phyloP scores from a whole-genome alignment of 2,888 invertebrate species.

The Uloborus plumipes region DNA sequence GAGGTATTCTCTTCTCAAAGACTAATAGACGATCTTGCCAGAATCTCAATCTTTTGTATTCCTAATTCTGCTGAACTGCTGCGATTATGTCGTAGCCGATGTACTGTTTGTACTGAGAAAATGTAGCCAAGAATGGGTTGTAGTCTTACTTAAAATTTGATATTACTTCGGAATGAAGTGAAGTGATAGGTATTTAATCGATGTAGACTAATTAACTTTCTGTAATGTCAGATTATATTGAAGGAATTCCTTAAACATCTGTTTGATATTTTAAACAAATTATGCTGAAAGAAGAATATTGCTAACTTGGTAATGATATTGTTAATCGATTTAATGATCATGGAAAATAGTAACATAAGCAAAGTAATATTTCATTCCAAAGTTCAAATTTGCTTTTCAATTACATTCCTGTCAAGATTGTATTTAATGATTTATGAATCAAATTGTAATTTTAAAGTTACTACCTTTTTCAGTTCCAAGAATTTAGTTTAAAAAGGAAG shows the following conservation, averaged over 20 bases:
- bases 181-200: conserved; percentile 23
- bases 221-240: no score
- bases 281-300: no score
- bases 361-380: background rate
- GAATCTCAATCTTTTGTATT: conserved; percentile 62
- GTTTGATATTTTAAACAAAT: no score
- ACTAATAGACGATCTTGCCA: conserved; percentile 21
- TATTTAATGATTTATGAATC: background rate
- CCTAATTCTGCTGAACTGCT: background rate
- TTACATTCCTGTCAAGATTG: background rate
- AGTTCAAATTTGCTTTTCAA: conserved; percentile 4
- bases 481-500: no score
- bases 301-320: no score
- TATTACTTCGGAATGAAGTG: conserved; percentile 24
- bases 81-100: no score
- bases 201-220: conserved; percentile 14
- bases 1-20: conserved; percentile 40
- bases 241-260: no score
- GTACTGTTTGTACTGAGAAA: no score
- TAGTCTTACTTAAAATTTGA: conserved; percentile 35
- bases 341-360: no score
- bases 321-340: no score
- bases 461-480: no score
- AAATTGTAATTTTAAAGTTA: no score
- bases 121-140: conserved; percentile 2